Evolutionary conservation across 2,113 vertebrate genomes (phyloP), one percentile per base, ranked within the genome.

Genomic region (Engystomops pustulosus): DNA sequence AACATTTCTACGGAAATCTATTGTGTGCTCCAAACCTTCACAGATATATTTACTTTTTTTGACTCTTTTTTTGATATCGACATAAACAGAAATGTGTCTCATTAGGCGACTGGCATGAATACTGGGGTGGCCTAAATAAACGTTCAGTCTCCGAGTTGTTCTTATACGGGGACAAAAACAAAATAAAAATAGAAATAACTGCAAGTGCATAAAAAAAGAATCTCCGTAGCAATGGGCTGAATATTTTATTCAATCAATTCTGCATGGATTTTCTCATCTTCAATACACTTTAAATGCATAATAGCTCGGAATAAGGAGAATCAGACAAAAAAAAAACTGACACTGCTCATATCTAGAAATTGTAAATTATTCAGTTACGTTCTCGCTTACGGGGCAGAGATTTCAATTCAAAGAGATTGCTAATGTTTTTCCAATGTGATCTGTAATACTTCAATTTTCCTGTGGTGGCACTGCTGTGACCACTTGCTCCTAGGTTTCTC

Each of bases 241-340:
- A 70, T 70, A 44, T 44, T 70, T 70, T 12, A 41, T 44, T 41
- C 68, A 70, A 44, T 70, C 36, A 67, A 67, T 67, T 36, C 6
- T 36, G 62, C 68, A n/a, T 69, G 34, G 4, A 23, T 44, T 44
- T 70, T 70, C 34, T 70, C 11, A 38, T 41, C 36, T 44, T 23
- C 68, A 41, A 70, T 70, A 44, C 3, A 23, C 15, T 10, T n/a
- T 41, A 23, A 41, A 23, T 23, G 36, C n/a, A 41, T 41, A 11
- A 23, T 44, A 44, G 68, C 20, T 44, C 11, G 8, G 36, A 44
- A 70, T 41, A 44, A 11, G 20, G 5, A 23, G 34, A n/a, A 23
- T 23, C 68, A 44, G 68, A 4, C 36, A 44, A 70, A 68, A 38
- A 68, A 38, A 0, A 67, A 1, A 34, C 17, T 7, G 14, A n/a